phyloP scores from a whole-genome alignment of 2,797 vertebrate genomes.

The Bovichtus diacanthus region DNA sequence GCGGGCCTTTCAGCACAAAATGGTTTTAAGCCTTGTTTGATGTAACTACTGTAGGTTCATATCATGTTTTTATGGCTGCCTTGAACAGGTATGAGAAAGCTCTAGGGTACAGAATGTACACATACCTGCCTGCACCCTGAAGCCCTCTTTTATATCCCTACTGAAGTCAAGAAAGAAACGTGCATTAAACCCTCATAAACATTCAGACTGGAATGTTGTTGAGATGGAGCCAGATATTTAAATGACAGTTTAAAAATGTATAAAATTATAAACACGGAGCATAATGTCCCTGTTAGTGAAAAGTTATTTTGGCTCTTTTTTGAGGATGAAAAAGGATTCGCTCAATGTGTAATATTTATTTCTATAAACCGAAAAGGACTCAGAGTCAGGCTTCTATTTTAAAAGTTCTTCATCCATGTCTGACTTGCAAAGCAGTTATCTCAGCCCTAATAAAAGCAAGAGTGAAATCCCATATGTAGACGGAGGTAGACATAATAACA shows the following conservation, averaged over 20 bases:
- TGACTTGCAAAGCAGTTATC: slow-evolving; percentile 31
- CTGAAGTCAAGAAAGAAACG: slow-evolving; percentile 17
- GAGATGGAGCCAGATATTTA: slow-evolving; percentile 47
- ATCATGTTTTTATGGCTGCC: slow-evolving; percentile 56
- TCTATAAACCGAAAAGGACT: slow-evolving; percentile 20
- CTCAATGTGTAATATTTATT: background rate
- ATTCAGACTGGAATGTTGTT: slow-evolving; percentile 37
- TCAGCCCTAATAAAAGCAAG: slow-evolving; percentile 49
- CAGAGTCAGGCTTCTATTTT: slow-evolving; percentile 26
- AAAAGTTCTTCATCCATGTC: slow-evolving; percentile 30
- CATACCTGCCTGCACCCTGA: slow-evolving; percentile 36
- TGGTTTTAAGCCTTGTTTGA: slow-evolving; percentile 70
- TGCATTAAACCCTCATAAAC: slow-evolving; percentile 20
- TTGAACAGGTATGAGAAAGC: slow-evolving; percentile 44
- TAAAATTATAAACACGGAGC: slow-evolving; percentile 30
- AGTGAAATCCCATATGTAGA: slow-evolving; percentile 64
- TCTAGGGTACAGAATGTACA: slow-evolving; percentile 57
- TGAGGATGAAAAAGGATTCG: background rate
- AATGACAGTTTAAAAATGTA: slow-evolving; percentile 35
- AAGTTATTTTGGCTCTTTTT: background rate
- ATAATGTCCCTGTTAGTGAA: slow-evolving; percentile 10
- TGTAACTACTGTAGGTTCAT: slow-evolving; percentile 49
- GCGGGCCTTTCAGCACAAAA: slow-evolving; percentile 63
- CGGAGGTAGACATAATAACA: slow-evolving; percentile 68
- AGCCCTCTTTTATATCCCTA: slow-evolving; percentile 26